These are phyloP conservation scores for Heterodera filipjevi DNA, from an alignment of 2,888 invertebrate genomes.

Conservation along the genomic window DNA sequence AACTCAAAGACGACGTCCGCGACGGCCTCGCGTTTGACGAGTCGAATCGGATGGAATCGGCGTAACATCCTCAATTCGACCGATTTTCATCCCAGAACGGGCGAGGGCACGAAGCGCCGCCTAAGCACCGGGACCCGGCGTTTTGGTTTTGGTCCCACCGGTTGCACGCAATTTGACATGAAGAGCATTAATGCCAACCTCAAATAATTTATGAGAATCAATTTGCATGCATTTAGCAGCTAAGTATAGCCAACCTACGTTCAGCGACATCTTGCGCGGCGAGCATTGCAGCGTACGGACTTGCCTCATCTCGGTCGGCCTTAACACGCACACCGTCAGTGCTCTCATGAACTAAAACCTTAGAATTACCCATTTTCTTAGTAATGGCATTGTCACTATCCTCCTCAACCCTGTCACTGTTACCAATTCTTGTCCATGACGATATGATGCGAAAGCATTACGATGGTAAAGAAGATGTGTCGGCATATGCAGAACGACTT, in stretches of 20 bases:
- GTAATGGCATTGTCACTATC: background rate
- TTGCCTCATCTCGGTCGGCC: constrained; percentile 99
- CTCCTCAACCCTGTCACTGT: background rate
- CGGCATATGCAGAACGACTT: too few relatives aligned
- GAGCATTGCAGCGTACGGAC: constrained; percentile 99
- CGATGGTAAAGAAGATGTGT: background rate
- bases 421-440: background rate
- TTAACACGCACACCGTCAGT: constrained; percentile 96
- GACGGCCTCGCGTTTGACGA: constrained; percentile 98
- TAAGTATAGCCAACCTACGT: constrained; percentile 73
- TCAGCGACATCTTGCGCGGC: constrained; percentile 99
- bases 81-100: constrained; percentile 98
- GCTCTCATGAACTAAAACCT: constrained; percentile 99
- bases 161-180: constrained; percentile 98
- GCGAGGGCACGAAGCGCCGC: constrained; percentile 96
- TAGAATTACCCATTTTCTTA: constrained; percentile 66
- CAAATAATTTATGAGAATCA: constrained; percentile 32
- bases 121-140: constrained; percentile 83
- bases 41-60: constrained; percentile 99
- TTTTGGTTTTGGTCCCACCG: constrained; percentile 75
- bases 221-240: background rate
- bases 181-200: constrained; percentile 87
- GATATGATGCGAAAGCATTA: background rate
- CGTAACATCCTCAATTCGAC: constrained; percentile 95
- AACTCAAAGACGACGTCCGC: constrained; percentile 93